Base-by-base conservation (phyloP, 2,113 vertebrate genomes). In the Microcebus lehilahytsara region DNA sequence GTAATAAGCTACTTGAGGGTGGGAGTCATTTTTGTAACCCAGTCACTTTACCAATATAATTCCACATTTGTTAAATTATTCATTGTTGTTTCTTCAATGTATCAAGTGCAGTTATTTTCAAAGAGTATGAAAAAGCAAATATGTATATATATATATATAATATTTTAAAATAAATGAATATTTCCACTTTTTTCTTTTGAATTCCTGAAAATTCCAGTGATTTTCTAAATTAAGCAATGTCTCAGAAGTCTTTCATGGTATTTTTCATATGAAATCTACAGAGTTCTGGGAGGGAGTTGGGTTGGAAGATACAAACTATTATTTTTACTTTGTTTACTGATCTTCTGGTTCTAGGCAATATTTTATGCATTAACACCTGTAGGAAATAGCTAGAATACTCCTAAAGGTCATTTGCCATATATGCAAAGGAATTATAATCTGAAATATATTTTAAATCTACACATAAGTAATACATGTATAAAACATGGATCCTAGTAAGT, bases 111-210 rank as follows among this genome's bases (percentile, higher is more conserved):
- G 62, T 72, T 91, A 88, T 72, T 94, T 67, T 81, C 58, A 94
- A 96, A 85, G 7, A 81, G 11, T 87, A 83, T 87, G 78, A 66
- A 67, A 8, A 93, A 86, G 34, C 20, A 85, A 95, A 71, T 90
- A 78, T 32, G n/a, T 46, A 9, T 25, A 23, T 42, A 77, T 69
- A 71, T 53, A 51, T 51, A 49, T 40, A 40, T 40, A n/a, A 40
- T 40, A 40, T 51, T 17, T 56, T 56, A 17, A 56, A 56, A 56
- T 17, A 56, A 56, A 66, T 37, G 67, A 60, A 67, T 67, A 42
- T 87, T 87, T 86, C 34, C 11, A 78, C 64, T 81, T 77, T 42
- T 88, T 85, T 84, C 22, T 74, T 83, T 84, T 32, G 19, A 89
- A 85, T 46, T 80, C 22, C 78, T 94, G 69, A 86, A 74, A 71